Evolutionary conservation across 1,140 invertebrate species (phyloP), one percentile per base, ranked within the genome.

Genomic region (Carposina sasakii): DNA sequence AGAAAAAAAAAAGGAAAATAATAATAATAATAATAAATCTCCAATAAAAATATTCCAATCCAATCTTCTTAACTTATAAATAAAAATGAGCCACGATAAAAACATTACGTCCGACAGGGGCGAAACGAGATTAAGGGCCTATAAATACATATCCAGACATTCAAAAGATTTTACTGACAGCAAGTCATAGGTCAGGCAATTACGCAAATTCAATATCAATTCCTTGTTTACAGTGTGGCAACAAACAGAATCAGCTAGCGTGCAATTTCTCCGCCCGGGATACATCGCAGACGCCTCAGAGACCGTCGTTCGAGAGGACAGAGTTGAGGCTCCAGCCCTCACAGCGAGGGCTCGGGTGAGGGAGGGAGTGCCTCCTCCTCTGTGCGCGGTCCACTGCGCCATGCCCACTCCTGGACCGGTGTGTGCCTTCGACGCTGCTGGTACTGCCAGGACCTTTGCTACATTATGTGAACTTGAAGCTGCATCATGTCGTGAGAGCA

Each of bases 361-460:
- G 12, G 79, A 81, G 45, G 75, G 75, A 1, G 70, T 77, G 13
- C 79, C 76, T 3, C 76, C 74, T 1, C 72, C 76, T 0, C 69
- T 85, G 0, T 88, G 87, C 54, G 72, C 85, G n/a, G 76, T 71
- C 1, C 52, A 71, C 21, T 81, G 81, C 49, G 78, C 64, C 21
- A 62, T 83, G 3, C 67, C 83, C 0, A 72, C 83, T 3, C 71
- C 74, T 0, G 87, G 86, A 0, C 86, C 87, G 1, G 81, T 88
- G 0, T 88, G 87, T 54, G 86, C 81, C 0, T 85, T 88, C 22
- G 85, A 87, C 56, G 86, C 79, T 0, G 63, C 81, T 0, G 87
- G 87, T 13, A 74, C 84, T 0, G 84, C 85, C 9, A 52, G 74
- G 45, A 87, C 85, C 1, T 88, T 88, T 53, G 81, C 81, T n/a